Base-by-base conservation (phyloP, 1,140 invertebrate species). In the Drosophila rhopaloa region DNA sequence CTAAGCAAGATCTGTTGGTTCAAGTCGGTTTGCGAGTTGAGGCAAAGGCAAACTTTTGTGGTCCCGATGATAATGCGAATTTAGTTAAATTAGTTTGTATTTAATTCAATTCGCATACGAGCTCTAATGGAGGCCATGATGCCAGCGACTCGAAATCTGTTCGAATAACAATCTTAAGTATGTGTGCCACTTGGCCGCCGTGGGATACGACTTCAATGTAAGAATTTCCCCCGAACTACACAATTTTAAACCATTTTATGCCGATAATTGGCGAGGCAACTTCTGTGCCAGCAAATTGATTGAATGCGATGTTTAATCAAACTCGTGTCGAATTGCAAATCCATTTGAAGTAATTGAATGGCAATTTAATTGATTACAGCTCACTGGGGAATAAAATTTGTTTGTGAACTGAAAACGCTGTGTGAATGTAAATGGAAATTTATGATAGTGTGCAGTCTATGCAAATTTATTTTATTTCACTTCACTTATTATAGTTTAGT, bases 31-130 rank as follows among this genome's bases (percentile, higher is more conserved):
- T 8, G 35, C 19, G 32, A 44, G 40, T 27, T 61, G 46, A 5
- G 19, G 29, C 48, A 9, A 56, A 60, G 19, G 29, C 48, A 9
- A 56, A 60, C 19, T 76, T 43, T 77, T 55, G 24, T 61, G 60
- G 51, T 38, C 24, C 5, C 46, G 50, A 76, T 72, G 48, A 67
- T 51, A 54, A 62, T 72, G 76, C 75, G 63, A 84, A 88, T 77
- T 74, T 70, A 67, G 59, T 47, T 70, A 63, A 89, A 88, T 89
- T 88, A 84, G 84, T 75, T 83, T 56, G 65, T 89, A 84, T 90
- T 88, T 89, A 89, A 88, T 89, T 80, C 73, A 78, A 88, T 88
- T 88, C 51, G 65, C 85, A 89, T 35, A 50, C 38, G 56, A 57
- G 40, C 67, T 58, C 58, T 74, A 84, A 89, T 81, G 55, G 19